Evolutionary conservation across 2,888 invertebrate species (phyloP), one percentile per base, ranked within the genome.

Genomic region (Peribatodes rhomboidaria): DNA sequence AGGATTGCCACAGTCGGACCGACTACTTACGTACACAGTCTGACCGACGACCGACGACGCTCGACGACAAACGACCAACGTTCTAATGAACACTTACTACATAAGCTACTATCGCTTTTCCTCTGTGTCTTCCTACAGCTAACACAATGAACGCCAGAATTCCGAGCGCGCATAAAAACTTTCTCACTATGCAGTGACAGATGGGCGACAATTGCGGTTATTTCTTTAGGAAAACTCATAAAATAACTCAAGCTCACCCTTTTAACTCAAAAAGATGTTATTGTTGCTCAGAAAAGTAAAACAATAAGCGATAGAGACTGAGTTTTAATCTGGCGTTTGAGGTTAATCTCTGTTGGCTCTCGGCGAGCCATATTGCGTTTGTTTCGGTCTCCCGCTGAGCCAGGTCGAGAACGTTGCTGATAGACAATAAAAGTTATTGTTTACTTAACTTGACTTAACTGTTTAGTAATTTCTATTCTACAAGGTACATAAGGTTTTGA

Each of bases 271-370:
- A 50, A 50, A 49, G 33, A 33, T 33, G 50, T 14, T 31, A 4
- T 18, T 37, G 35, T 50, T 49, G 16, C 11, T 33, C 10, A 18
- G 35, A 18, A 35, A 50, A 50, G 35, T 50, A 35, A 20, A 50
- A 50, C 50, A 37, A 50, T 50, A 50, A 50, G 50, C 35, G 37
- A 50, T 35, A 35, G 50, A 33, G 14, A 13, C 50, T 20, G 8
- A 50, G 50, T 50, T 50, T 50, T 50, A 50, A 35, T 50, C 50
- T 50, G 35, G n/a, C 50, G 20, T 50, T 50, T 50, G 50, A 50
- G 37, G 35, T 35, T 50, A 50, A 50, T 37, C 50, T 50, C 20
- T 33, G 13, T 42, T n/a, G 49, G 50, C 50, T 50, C 50, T 37
- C 50, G 31, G 35, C 16, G 35, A 50, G 50, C 50, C 20, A 20